Conservation (phyloP, 2,797 vertebrate species). For the Poecilia wingei region DNA sequence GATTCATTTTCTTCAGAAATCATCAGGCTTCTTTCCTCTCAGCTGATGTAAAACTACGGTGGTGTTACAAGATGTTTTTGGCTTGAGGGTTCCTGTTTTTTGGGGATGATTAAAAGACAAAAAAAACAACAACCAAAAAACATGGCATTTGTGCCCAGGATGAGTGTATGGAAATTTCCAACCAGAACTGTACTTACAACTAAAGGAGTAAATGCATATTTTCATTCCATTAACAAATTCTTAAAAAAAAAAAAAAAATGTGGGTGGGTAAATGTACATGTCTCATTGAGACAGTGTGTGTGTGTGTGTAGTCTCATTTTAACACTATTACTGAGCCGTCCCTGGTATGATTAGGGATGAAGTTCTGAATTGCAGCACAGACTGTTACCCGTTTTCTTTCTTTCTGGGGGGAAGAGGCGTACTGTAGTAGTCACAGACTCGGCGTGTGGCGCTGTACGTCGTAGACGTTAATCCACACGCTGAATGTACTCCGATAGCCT, state of each 20-base stretch:
- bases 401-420: conserved; percentile 35
- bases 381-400: conserved; percentile 40
- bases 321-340: conserved; percentile 43
- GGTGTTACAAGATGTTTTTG: neutral
- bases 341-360: conserved; percentile 15
- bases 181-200: conserved; percentile 8
- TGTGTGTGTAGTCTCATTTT: conserved; percentile 40
- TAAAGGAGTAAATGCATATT: conserved; percentile 31
- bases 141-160: neutral
- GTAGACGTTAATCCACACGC: conserved; percentile 62
- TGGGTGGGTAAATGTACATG: conserved; percentile 34
- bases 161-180: conserved; percentile 1
- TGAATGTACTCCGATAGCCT: conserved; percentile 80
- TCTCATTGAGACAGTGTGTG: conserved; percentile 38
- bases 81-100: neutral
- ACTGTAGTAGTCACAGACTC: conserved; percentile 61
- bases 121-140: neutral
- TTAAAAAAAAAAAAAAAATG: neutral
- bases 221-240: conserved; percentile 30
- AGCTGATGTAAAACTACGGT: neutral
- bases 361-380: conserved; percentile 36
- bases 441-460: conserved; percentile 60
- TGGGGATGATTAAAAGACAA: neutral
- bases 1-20: neutral
- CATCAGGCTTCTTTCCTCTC: neutral